Conservation (phyloP, 2,113 vertebrate genomes). For the Zapus hudsonius region DNA sequence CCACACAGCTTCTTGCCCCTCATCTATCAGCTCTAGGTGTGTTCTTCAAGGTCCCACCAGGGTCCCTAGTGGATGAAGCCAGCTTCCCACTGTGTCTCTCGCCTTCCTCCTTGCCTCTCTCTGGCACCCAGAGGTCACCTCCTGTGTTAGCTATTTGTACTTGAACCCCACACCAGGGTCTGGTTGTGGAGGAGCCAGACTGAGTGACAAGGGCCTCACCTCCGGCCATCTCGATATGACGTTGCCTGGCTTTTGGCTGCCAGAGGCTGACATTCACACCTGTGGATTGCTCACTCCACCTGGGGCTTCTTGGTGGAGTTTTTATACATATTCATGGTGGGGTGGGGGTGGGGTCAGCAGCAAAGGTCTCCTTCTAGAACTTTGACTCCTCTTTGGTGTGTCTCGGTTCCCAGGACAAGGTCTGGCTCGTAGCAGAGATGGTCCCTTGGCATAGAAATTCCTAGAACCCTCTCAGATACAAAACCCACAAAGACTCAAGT, state of each 20-base stretch:
- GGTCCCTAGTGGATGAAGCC: neutral
- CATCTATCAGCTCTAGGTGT: neutral
- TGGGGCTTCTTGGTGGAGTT: neutral
- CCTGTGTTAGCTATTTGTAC: neutral
- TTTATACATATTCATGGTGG: rapidly evolving
- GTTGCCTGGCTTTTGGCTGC: rapidly evolving
- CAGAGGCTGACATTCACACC: neutral
- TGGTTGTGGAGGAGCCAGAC: neutral
- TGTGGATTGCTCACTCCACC: neutral
- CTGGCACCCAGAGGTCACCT: neutral
- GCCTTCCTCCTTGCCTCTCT: rapidly evolving
- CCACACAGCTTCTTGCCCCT: neutral
- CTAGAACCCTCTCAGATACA: too few relatives aligned
- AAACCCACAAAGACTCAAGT: neutral
- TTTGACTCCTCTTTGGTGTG: rapidly evolving
- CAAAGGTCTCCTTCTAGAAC: rapidly evolving
- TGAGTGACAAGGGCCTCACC: neutral
- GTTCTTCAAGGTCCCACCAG: too few relatives aligned
- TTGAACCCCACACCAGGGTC: neutral
- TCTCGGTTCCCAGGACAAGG: rapidly evolving
- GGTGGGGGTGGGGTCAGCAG: neutral
- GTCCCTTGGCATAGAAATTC: rapidly evolving
- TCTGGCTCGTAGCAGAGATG: rapidly evolving
- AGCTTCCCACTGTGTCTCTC: neutral
- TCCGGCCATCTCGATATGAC: rapidly evolving